phyloP scores from a whole-genome alignment of 2,888 invertebrate genomes.

The Timema cristinae region DNA sequence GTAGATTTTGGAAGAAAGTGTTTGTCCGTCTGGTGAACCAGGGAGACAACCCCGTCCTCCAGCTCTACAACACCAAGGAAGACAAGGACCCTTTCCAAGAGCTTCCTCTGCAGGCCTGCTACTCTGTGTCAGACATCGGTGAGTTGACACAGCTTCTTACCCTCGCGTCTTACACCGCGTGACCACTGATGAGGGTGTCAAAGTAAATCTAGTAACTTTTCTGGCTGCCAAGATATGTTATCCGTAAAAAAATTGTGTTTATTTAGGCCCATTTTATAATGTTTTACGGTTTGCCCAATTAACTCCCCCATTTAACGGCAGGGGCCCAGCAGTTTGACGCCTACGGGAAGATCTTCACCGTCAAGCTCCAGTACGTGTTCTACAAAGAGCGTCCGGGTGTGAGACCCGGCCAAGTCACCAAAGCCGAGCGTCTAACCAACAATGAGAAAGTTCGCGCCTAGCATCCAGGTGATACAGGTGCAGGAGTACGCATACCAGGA shows the following conservation, averaged over 20 bases:
- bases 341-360: constrained; percentile 98
- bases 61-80: constrained; percentile 74
- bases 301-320: constrained; percentile 31
- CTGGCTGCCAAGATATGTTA: no score
- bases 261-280: neutral
- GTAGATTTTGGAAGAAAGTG: constrained; percentile 94
- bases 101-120: constrained; percentile 88
- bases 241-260: no score
- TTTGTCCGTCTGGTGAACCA: constrained; percentile 76
- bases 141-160: constrained; percentile 15
- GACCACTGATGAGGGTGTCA: no score
- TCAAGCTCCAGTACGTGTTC: constrained; percentile 95
- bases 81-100: constrained; percentile 95
- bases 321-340: constrained; percentile 98
- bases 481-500: no score
- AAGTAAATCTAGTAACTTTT: no score
- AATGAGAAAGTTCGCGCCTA: constrained; percentile 93
- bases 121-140: constrained; percentile 86
- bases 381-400: constrained; percentile 98
- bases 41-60: constrained; percentile 79
- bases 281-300: neutral
- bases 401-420: constrained; percentile 89
- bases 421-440: constrained; percentile 86
- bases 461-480: constrained; percentile 88
- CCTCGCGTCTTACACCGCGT: no score